Evolutionary conservation across 2,797 vertebrate species (phyloP).

Genomic region (Amphiprion clarkii): DNA sequence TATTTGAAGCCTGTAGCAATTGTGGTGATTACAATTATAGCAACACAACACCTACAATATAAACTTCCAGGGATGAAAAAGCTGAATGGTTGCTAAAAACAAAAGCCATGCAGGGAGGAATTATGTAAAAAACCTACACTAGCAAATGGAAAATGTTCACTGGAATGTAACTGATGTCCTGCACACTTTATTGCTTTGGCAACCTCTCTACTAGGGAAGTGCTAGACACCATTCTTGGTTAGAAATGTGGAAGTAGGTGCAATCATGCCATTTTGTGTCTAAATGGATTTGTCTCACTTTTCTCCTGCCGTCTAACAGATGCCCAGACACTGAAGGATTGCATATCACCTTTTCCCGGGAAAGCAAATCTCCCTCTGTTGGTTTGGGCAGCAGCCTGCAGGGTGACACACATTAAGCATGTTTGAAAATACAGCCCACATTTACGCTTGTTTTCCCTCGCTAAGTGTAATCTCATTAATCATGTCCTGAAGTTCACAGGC

Average conservation of each 20-base stretch:
- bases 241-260: slow-evolving; percentile 32
- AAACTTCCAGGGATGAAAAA: slow-evolving; percentile 62
- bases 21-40: slow-evolving; percentile 74
- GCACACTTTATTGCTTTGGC: not conserved
- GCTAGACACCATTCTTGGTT: slow-evolving; percentile 9
- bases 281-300: slow-evolving; percentile 56
- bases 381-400: slow-evolving; percentile 42
- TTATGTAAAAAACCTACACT: slow-evolving; percentile 35
- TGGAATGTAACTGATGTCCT: slow-evolving; percentile 1
- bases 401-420: slow-evolving; percentile 55
- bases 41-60: slow-evolving; percentile 66
- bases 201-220: slow-evolving; percentile 17
- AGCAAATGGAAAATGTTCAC: slow-evolving; percentile 5
- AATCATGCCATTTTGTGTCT: slow-evolving; percentile 41
- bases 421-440: slow-evolving; percentile 61
- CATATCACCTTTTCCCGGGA: slow-evolving; percentile 24
- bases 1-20: slow-evolving; percentile 77
- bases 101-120: slow-evolving; percentile 37
- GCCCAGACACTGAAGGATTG: slow-evolving; percentile 36
- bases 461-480: slow-evolving; percentile 74
- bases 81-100: slow-evolving; percentile 48
- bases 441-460: slow-evolving; percentile 58
- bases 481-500: slow-evolving; percentile 41
- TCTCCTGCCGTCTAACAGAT: slow-evolving; percentile 31
- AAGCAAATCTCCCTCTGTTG: slow-evolving; percentile 42